Conservation (phyloP, 1,140 invertebrate genomes). For the Hylaeus volcanicus region DNA sequence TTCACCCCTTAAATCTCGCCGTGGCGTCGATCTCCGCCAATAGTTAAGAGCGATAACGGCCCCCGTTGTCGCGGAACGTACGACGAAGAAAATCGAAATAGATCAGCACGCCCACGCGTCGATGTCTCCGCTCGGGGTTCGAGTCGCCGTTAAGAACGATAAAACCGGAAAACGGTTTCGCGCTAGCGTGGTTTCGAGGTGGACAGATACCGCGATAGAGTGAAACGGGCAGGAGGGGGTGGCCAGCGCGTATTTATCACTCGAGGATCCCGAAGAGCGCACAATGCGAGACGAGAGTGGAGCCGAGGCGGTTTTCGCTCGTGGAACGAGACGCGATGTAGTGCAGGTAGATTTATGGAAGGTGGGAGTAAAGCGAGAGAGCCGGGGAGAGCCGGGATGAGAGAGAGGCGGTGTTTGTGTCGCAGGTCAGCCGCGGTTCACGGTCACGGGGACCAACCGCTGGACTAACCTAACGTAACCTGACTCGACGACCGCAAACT, state of each 20-base stretch:
- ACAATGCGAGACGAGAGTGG: conserved; percentile 61
- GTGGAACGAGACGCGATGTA: conserved; percentile 69
- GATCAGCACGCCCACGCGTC: conserved; percentile 47
- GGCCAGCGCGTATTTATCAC: conserved; percentile 58
- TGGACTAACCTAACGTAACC: conserved; percentile 67
- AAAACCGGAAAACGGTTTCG: conserved; percentile 49
- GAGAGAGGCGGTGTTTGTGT: conserved; percentile 70
- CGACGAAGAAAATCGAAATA: conserved; percentile 41
- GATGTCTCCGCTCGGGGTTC: conserved; percentile 21
- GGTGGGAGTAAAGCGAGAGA: conserved; percentile 66
- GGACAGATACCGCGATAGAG: conserved; percentile 30
- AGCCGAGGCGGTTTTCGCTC: conserved; percentile 14
- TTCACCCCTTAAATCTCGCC: too few species aligned
- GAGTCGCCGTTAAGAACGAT: conserved; percentile 22
- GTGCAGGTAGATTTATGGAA: conserved; percentile 77
- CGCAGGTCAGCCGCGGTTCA: conserved; percentile 78
- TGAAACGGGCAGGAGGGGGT: conserved; percentile 11
- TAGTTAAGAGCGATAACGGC: conserved; percentile 9
- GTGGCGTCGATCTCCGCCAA: not conserved
- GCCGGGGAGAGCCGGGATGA: not conserved
- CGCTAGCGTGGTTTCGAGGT: conserved; percentile 16
- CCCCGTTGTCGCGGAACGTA: not conserved
- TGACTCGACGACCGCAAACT: conserved; percentile 64
- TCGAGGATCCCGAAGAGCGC: conserved; percentile 54
- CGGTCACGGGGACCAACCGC: conserved; percentile 74